Evolutionary conservation across 1,140 invertebrate genomes (phyloP).

Genomic region (Mizuhopecten yessoensis): DNA sequence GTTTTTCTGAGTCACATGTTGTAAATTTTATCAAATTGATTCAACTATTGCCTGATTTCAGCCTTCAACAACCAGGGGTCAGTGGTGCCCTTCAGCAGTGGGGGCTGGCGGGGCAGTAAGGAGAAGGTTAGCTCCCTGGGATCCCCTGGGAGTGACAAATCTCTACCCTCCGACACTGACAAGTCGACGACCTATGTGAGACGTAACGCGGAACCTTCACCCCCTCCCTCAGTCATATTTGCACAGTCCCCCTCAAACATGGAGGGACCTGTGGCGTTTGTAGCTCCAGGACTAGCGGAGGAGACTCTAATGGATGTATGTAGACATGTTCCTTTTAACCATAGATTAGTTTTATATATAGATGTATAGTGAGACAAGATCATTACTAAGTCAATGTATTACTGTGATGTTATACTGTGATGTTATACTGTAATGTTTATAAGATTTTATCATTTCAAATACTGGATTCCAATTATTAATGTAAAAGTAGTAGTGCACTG

Average conservation of each 20-base stretch:
- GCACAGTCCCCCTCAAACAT: constrained; percentile 84
- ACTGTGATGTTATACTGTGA: too few species aligned
- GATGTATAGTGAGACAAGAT: too few species aligned
- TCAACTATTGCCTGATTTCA: not conserved
- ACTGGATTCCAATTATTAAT: too few species aligned
- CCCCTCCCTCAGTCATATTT: constrained; percentile 78
- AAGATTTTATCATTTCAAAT: too few species aligned
- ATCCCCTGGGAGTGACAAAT: constrained; percentile 70
- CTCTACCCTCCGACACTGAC: constrained; percentile 66
- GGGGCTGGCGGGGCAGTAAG: constrained; percentile 56
- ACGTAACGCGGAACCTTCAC: constrained; percentile 63
- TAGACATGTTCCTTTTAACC: constrained; percentile 49
- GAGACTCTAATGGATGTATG: constrained; percentile 95
- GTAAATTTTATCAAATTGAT: too few species aligned
- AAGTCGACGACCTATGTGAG: constrained; percentile 64
- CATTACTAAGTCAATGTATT: too few species aligned
- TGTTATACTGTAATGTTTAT: too few species aligned
- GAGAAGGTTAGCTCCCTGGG: constrained; percentile 65
- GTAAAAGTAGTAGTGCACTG: too few species aligned
- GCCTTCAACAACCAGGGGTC: constrained; percentile 52
- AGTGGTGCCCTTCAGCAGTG: constrained; percentile 68
- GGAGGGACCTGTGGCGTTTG: constrained; percentile 90
- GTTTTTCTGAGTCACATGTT: too few species aligned
- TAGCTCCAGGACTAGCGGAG: constrained; percentile 95
- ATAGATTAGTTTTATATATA: too few species aligned